Percentiles rank a stretch among this genome's conserved stretches.
These are phyloP conservation scores for Eustalomyia histrio DNA, from an alignment of 2,888 invertebrate genomes.

Conservation along the genomic window DNA sequence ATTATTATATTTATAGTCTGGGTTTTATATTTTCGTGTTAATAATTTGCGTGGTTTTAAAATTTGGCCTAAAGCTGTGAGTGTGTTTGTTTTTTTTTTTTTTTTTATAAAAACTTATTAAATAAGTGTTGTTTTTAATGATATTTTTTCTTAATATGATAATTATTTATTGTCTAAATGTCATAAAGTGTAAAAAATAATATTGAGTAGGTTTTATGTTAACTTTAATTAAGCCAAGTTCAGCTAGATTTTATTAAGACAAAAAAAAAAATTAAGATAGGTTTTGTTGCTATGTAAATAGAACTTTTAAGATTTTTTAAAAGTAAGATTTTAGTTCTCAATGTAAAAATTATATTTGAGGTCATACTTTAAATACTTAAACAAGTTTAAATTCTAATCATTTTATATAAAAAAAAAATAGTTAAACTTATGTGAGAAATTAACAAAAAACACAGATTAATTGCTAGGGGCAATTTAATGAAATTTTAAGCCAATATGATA, in stretches of 20 bases:
- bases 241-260: constrained; percentile 35
- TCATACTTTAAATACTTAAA: no score
- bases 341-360: background rate
- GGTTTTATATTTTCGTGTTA: background rate
- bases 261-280: background rate
- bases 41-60: constrained; percentile 58
- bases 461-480: no score
- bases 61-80: constrained; percentile 48
- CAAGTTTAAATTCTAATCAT: no score
- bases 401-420: no score
- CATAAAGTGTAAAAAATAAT: constrained; percentile 21
- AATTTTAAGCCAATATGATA: no score
- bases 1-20: constrained; percentile 24
- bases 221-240: constrained; percentile 61
- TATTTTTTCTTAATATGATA: constrained; percentile 43
- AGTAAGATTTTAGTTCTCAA: background rate
- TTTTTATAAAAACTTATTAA: constrained; percentile 19
- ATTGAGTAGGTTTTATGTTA: constrained; percentile 57
- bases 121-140: constrained; percentile 38
- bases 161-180: constrained; percentile 29
- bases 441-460: no score
- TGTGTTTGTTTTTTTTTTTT: background rate
- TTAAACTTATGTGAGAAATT: no score
- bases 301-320: background rate
- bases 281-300: background rate